Conservation (phyloP, 2,797 vertebrate species). For the Sebastes matsubarae region DNA sequence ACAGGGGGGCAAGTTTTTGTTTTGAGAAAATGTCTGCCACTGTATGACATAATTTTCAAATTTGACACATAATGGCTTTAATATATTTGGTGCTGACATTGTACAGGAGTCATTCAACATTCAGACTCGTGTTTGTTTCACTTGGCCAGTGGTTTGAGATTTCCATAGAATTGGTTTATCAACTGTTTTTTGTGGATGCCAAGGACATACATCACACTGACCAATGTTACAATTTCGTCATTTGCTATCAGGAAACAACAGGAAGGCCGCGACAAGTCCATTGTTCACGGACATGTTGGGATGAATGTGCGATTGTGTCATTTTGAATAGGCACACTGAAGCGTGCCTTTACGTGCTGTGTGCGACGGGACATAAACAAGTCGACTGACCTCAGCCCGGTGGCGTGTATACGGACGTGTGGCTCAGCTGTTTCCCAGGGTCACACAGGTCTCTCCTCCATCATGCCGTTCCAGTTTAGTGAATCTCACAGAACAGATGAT, state of each 20-base stretch:
- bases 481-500: not conserved
- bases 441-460: not conserved
- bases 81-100: no score
- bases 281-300: slow-evolving; percentile 8
- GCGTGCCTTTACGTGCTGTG: not conserved
- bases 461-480: not conserved
- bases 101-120: no score
- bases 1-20: no score
- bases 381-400: not conserved
- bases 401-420: not conserved
- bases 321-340: not conserved
- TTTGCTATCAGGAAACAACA: slow-evolving; percentile 31
- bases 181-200: not conserved
- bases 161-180: slow-evolving; percentile 5
- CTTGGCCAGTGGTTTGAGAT: not conserved
- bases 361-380: not conserved
- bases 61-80: no score
- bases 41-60: no score
- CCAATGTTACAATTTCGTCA: not conserved
- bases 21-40: no score
- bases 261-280: slow-evolving; percentile 26
- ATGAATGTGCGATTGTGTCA: slow-evolving; percentile 30
- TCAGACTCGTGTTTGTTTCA: not conserved
- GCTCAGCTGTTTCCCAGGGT: slow-evolving; percentile 2
- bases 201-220: not conserved